Evolutionary conservation across 1,140 invertebrate species (phyloP).

Genomic region (Galleria mellonella): DNA sequence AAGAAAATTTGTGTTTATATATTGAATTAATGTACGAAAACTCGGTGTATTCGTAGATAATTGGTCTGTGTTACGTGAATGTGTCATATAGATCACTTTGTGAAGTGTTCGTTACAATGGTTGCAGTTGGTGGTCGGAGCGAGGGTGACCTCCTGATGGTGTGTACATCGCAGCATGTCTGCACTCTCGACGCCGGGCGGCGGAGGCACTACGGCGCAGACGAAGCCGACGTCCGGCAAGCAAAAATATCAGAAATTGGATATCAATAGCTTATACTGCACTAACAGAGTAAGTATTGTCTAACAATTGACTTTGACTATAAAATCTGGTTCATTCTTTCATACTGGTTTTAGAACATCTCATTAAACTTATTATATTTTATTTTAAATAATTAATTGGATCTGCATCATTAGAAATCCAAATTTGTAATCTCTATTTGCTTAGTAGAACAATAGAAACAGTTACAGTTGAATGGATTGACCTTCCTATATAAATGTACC

Average conservation of each 20-base stretch:
- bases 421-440: too few relatives aligned
- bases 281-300: conserved; percentile 82
- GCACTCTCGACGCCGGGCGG: conserved; percentile 75
- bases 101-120: conserved; percentile 31
- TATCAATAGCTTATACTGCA: conserved; percentile 97
- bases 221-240: conserved; percentile 78
- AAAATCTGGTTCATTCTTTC: too few relatives aligned
- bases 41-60: neutral
- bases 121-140: conserved; percentile 68
- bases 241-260: conserved; percentile 96
- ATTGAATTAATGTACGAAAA: too few relatives aligned
- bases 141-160: conserved; percentile 74
- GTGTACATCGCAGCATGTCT: conserved; percentile 76
- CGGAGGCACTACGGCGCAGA: conserved; percentile 73
- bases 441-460: neutral
- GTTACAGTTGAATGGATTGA: conserved; percentile 21
- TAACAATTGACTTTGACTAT: too few relatives aligned
- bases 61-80: conserved; percentile 7
- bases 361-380: too few relatives aligned
- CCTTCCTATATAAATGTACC: conserved; percentile 8
- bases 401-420: too few relatives aligned
- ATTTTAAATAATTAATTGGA: too few relatives aligned
- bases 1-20: neutral
- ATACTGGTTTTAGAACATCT: too few relatives aligned
- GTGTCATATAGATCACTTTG: neutral